phyloP scores from a whole-genome alignment of 2,888 invertebrate species.

The Dryadula phaetusa region DNA sequence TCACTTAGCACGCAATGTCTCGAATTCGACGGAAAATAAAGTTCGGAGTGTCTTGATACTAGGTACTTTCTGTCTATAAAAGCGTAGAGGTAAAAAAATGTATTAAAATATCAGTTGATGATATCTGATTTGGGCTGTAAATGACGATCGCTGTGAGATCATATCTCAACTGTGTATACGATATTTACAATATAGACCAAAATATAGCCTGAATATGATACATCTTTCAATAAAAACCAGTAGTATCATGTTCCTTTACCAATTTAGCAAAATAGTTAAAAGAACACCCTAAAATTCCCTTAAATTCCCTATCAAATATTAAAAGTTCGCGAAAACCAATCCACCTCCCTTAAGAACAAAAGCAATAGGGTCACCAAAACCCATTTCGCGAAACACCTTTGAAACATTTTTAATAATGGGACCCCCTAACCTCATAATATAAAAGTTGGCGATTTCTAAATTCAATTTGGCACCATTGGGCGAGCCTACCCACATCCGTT shows the following conservation, averaged over 20 bases:
- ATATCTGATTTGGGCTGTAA: too few species aligned
- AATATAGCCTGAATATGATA: too few species aligned
- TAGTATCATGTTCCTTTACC: neutral
- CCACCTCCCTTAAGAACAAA: neutral
- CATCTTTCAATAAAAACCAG: too few species aligned
- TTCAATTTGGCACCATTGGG: slow-evolving; percentile 17
- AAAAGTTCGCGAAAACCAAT: neutral
- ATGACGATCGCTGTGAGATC: too few species aligned
- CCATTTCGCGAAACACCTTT: slow-evolving; percentile 6
- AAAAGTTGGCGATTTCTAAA: slow-evolving; percentile 21
- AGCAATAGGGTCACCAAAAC: slow-evolving; percentile 1
- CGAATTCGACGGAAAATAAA: too few species aligned
- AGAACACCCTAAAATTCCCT: neutral
- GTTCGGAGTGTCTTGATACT: too few species aligned
- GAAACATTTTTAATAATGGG: slow-evolving; percentile 15
- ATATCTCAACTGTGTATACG: too few species aligned
- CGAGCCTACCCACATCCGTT: neutral
- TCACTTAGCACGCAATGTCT: too few species aligned
- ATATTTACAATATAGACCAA: too few species aligned
- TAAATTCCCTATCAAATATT: neutral
- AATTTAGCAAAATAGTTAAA: neutral
- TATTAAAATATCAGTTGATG: too few species aligned
- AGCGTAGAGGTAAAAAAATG: too few species aligned
- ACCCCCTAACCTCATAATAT: slow-evolving; percentile 3
- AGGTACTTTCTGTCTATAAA: too few species aligned